Evolutionary conservation across 2,888 invertebrate species (phyloP).

Genomic region (Tiliacea aurago): DNA sequence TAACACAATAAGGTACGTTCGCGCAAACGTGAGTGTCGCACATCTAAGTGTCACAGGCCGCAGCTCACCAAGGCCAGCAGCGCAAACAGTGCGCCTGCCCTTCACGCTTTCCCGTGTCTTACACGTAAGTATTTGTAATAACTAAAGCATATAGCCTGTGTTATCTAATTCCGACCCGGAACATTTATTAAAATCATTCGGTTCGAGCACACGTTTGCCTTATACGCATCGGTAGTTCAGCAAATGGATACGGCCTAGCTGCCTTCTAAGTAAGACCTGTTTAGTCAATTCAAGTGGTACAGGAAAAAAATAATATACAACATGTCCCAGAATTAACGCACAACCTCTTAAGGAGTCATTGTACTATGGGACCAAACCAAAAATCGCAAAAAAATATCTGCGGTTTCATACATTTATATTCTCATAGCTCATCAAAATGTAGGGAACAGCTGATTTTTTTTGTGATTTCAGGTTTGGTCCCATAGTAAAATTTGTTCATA

Average conservation of each 20-base stretch:
- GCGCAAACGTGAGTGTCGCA: constrained; percentile 42
- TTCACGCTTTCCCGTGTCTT: constrained; percentile 83
- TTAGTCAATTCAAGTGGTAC: constrained; percentile 15
- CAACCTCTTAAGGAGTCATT: too few species aligned
- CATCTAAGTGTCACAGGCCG: constrained; percentile 55
- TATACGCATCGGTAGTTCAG: constrained; percentile 25
- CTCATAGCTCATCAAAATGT: too few species aligned
- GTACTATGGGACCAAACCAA: too few species aligned
- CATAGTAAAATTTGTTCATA: too few species aligned
- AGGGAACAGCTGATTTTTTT: too few species aligned
- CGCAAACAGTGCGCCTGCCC: constrained; percentile 69
- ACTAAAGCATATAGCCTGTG: constrained; percentile 24
- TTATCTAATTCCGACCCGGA: constrained; percentile 50
- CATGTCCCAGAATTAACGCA: too few species aligned
- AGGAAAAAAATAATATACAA: constrained; percentile 32
- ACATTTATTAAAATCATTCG: constrained; percentile 40
- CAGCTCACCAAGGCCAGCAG: constrained; percentile 63
- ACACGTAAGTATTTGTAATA: constrained; percentile 36
- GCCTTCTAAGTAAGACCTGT: constrained; percentile 42
- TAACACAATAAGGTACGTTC: constrained; percentile 5
- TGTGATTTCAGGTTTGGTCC: too few species aligned
- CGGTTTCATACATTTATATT: too few species aligned
- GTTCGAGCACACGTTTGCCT: constrained; percentile 27
- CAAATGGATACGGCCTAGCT: constrained; percentile 38
- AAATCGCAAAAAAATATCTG: too few species aligned